Evolutionary conservation across 1,140 invertebrate genomes (phyloP).

Genomic region (Amphibalanus amphitrite): DNA sequence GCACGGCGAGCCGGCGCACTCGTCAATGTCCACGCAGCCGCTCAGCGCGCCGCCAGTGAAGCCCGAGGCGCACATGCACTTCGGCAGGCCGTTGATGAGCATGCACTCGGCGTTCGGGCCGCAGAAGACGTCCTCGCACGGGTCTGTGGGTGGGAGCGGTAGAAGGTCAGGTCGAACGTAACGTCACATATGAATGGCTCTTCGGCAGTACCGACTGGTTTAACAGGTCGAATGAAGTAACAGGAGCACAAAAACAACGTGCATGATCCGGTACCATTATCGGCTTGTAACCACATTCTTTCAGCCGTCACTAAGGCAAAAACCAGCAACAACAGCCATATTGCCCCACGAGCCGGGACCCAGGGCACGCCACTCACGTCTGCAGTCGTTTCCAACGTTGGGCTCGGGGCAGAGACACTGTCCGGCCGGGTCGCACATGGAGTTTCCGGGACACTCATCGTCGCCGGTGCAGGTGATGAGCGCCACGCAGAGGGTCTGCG

Average conservation of each 20-base stretch:
- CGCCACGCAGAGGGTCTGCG: conserved; percentile 52
- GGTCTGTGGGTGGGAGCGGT: conserved; percentile 46
- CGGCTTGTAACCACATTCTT: too few relatives aligned
- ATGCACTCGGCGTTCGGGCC: conserved; percentile 77
- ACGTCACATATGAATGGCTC: too few relatives aligned
- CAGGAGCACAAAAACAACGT: too few relatives aligned
- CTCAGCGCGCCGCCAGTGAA: conserved; percentile 41
- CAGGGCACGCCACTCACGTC: conserved; percentile 54
- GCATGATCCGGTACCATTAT: too few relatives aligned
- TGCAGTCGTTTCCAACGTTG: conserved; percentile 73
- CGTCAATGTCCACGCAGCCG: conserved; percentile 72
- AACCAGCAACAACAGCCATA: too few relatives aligned
- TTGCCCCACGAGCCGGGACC: too few relatives aligned
- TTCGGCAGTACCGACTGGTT: not conserved
- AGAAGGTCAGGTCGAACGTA: too few relatives aligned
- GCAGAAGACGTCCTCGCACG: conserved; percentile 67
- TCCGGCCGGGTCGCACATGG: conserved; percentile 51
- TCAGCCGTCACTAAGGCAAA: too few relatives aligned
- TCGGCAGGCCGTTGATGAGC: conserved; percentile 58
- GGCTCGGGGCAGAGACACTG: conserved; percentile 74
- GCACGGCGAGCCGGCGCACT: conserved; percentile 59
- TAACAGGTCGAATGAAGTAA: not conserved
- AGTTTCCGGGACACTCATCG: conserved; percentile 69
- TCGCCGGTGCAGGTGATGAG: conserved; percentile 54
- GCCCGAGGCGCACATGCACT: conserved; percentile 61